Evolutionary conservation across 2,113 vertebrate genomes (phyloP), one percentile per base, ranked within the genome.

Genomic region (Brienomyrus brachyistius): DNA sequence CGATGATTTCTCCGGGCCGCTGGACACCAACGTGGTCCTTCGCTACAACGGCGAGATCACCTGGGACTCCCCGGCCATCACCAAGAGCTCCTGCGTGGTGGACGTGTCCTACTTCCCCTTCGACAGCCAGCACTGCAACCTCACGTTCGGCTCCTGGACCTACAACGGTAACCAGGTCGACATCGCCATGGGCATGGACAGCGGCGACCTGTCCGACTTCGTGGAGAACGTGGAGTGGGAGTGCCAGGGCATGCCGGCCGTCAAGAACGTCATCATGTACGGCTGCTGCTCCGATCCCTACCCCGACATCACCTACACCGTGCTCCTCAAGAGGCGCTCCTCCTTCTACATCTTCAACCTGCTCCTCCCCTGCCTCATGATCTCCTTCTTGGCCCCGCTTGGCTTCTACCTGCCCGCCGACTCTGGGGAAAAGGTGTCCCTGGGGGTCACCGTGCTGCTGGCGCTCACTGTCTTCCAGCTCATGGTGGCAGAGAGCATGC

Each of bases 401-500:
- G 97, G 98, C 66, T 99, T 99, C 93, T 99, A 99, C 92, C 96
- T 99, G 90, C 98, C 98, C 2, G 98, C 98, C 31, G 98, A 99
- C 94, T 99, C 98, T 0, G 98, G 98, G 17, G 98, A 99, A 94
- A 99, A 99, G 93, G 98, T 99, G 31, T 99, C 98, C 13, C 93
- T 99, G 7, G 98, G 98, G 0, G 98, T 99, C 89, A 99, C 98
- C 0, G 97, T 99, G 89, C 96, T 99, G 40, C 95, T 99, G 94
- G 98, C 98, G 45, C 97, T 99, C 90, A 99, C 98, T 0, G 98
- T 99, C 50, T 99, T 99, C 92, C 98, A 99, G 95, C 95, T 99
- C 54, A 99, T 99, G 98, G 98, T 99, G 93, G 98, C 98, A 17
- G 98, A 99, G 94, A 99, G 98, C 94, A 99, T 99, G 98, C 98